Evolutionary conservation across 2,888 invertebrate species (phyloP), one percentile per base, ranked within the genome.

Genomic region (Molanna angustata): DNA sequence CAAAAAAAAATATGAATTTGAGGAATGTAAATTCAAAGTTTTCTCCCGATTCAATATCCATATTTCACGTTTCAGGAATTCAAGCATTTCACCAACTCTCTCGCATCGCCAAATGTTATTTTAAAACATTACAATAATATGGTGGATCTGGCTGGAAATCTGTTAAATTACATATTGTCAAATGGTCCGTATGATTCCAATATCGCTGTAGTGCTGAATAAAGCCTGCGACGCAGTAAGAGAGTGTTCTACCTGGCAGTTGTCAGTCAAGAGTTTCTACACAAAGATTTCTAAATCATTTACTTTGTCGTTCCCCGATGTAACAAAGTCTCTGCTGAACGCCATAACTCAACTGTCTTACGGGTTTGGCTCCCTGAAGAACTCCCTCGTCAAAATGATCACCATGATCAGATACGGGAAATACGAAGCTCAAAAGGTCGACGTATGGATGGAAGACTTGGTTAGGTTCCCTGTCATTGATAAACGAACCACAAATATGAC

Each of bases 291-390:
- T 18, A 68, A 64, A 2, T 69, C 68, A 1, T 87, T 82, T 64
- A 71, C 79, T 0, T 73, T 80, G 2, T 81, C 82, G n/a, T 93
- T 90, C 65, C 86, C 87, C 0, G 94, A 94, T 66, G 73, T 94
- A 46, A 79, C 86, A 0, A 78, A 83, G 54, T 90, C 92, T 0
- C 70, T 93, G 14, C 73, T 86, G 43, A 75, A 80, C 49, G 85
- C 86, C 0, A 66, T 90, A 4, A 76, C 82, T 1, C 85, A 88
- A 70, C 77, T 89, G 54, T 70, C 80, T 1, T 82, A 82, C 59
- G 86, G 87, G 2, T 70, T 85, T 17, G 79, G 77, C 35, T 67
- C 78, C 11, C 63, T 86, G 16, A 78, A 76, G 41, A 76, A 79
- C 47, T 67, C 81, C 40, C 67, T 83, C 1, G 70, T 66, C 42